Evolutionary conservation across 2,888 invertebrate genomes (phyloP), one percentile per base, ranked within the genome.

Genomic region (Gymnocheta viridis): DNA sequence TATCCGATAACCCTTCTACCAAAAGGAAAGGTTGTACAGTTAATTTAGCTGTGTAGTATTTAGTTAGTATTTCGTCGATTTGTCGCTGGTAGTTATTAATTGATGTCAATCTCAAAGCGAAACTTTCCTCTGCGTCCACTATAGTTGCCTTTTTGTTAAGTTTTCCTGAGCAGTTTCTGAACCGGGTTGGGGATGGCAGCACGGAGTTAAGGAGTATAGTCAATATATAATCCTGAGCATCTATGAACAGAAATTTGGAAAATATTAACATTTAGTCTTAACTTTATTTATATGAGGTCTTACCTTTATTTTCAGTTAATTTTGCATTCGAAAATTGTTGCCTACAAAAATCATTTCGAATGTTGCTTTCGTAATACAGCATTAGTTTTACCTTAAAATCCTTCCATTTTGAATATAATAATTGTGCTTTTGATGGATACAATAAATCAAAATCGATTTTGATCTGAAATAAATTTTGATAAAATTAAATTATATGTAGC

Each of bases 401-500:
- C n/a, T n/a, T n/a, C n/a, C n/a, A n/a, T n/a, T n/a, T n/a, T n/a
- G 70, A 76, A 29, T 54, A 38, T 12, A 76, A 29, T 24, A 62
- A 41, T 17, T 54, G 60, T 29, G 29, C 62, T 41, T 70, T 82
- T 51, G 17, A 29, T 27, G 64, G 76, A 35, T 70, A 64, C 14
- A 82, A 38, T n/a, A 12, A 77, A 44, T 82, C 41, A 47, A 82
- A 82, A 66, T 76, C 82, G 27, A 77, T 76, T 22, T 56, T 51
- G 14, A 82, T 82, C 76, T 82, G 32, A 62, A 64, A 70, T 64
- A n/a, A 7, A 22, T 27, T 64, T 44, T 9, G n/a, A 27, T 29
- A 29, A 5, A 27, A 27, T 10, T n/a, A 27, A 64, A 27, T 27
- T 64, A 10, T 32, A 29, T 27, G 51, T 51, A 14, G 1, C 12